Base-by-base conservation (phyloP, 2,888 invertebrate genomes). In the Dynastes hyllus region DNA sequence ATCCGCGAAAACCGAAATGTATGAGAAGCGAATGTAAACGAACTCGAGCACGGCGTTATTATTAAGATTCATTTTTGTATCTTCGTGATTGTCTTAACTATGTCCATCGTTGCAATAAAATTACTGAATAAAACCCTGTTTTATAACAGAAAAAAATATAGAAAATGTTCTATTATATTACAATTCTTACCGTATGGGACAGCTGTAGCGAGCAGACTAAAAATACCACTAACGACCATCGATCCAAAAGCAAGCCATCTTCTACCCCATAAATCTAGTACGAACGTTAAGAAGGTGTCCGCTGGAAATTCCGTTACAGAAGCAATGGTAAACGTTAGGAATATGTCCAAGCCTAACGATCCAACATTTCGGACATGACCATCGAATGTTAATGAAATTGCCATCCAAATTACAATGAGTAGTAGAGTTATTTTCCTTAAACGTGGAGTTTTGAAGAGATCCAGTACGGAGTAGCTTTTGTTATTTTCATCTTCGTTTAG, bases 351-450 rank as follows among this genome's bases (percentile, higher is more conserved):
- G 0, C 96, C 96, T 61, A 97, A 89, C 9, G 96, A 95, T 0
- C 95, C 95, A 0, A 97, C 96, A 86, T 96, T 97, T 85, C 97
- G 91, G 16, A 96, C 96, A 86, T 97, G 97, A 0, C 96, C 96
- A 85, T 97, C 96, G 87, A 96, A 96, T 0, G 96, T 95, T 85
- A 97, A 86, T 0, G 96, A 95, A 78, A 96, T 95, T n/a, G 94
- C 93, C 95, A 96, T 95, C 96, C 97, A 97, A 83, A 97, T 95
- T 2, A 96, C 84, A 82, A 95, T 95, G 29, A 97, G 91, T 0
- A 97, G 90, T 69, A 96, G 89, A 0, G 96, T 95, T 80, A 95
- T 95, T 80, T 92, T 92, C 4, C 96, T 90, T 13, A 97, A 88
- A 0, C 95, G 91, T 0, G 96, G 95, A 0, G 95, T 95, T 84